phyloP scores from a whole-genome alignment of 2,888 invertebrate species.

The Globia sparganii region DNA sequence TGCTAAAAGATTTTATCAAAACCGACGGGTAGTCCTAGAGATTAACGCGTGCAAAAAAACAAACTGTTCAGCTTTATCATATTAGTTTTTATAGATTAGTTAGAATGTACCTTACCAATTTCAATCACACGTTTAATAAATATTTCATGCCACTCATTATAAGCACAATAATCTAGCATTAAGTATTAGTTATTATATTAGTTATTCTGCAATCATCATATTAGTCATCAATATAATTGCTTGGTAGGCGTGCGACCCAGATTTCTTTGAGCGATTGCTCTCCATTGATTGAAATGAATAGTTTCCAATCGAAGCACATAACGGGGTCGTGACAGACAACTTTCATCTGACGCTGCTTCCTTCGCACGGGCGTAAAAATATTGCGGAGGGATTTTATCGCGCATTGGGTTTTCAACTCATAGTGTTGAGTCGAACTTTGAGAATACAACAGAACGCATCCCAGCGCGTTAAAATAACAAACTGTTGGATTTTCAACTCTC shows the following conservation, averaged over 20 bases:
- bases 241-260: constrained; percentile 56
- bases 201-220: constrained; percentile 36
- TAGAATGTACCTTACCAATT: background rate
- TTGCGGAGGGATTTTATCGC: background rate
- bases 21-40: background rate
- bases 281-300: constrained; percentile 56
- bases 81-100: background rate
- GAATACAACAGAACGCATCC: background rate
- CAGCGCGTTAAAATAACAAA: background rate
- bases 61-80: background rate
- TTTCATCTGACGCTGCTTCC: constrained; percentile 56
- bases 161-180: constrained; percentile 23
- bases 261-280: constrained; percentile 57
- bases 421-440: background rate
- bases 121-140: background rate
- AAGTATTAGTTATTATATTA: too few relatives aligned
- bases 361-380: background rate
- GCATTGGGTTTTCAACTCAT: background rate
- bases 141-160: constrained; percentile 6
- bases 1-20: background rate
- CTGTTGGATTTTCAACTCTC: background rate
- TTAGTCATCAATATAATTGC: constrained; percentile 55
- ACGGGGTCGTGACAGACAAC: constrained; percentile 59
- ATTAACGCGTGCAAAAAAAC: background rate
- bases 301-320: constrained; percentile 47